Evolutionary conservation across 2,797 vertebrate species (phyloP).

Genomic region (Microctenopoma stevenorrisi): DNA sequence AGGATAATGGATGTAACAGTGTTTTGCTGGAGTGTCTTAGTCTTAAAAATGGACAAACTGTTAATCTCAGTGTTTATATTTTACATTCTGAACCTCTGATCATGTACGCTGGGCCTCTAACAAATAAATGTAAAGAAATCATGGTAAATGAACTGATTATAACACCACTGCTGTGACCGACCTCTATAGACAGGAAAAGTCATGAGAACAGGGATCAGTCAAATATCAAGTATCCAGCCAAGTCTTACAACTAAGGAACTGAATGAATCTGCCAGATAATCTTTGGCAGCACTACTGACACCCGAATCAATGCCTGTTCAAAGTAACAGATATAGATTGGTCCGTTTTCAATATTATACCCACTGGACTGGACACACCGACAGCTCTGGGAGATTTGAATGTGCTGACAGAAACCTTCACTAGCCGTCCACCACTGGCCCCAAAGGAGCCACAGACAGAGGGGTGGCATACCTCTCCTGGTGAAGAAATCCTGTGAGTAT

Average conservation of each 20-base stretch:
- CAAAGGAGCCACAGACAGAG: conserved; percentile 69
- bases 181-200: background rate
- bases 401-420: conserved; percentile 43
- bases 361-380: background rate
- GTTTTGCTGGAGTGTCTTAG: too few relatives aligned
- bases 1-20: too few relatives aligned
- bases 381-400: background rate
- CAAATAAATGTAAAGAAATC: background rate
- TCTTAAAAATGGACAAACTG: too few relatives aligned
- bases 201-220: conserved; percentile 19
- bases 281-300: conserved; percentile 38
- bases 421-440: conserved; percentile 47
- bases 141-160: background rate
- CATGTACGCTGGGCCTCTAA: too few relatives aligned
- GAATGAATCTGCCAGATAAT: conserved; percentile 5
- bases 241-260: background rate
- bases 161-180: background rate
- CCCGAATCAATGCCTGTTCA: conserved; percentile 33
- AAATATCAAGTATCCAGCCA: conserved; percentile 10
- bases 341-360: conserved; percentile 13
- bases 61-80: too few relatives aligned
- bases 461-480: conserved; percentile 79
- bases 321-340: conserved; percentile 14
- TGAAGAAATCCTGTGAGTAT: conserved; percentile 89
- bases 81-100: too few relatives aligned